Evolutionary conservation across 1,140 invertebrate genomes (phyloP).

Genomic region (Euschistus heros): DNA sequence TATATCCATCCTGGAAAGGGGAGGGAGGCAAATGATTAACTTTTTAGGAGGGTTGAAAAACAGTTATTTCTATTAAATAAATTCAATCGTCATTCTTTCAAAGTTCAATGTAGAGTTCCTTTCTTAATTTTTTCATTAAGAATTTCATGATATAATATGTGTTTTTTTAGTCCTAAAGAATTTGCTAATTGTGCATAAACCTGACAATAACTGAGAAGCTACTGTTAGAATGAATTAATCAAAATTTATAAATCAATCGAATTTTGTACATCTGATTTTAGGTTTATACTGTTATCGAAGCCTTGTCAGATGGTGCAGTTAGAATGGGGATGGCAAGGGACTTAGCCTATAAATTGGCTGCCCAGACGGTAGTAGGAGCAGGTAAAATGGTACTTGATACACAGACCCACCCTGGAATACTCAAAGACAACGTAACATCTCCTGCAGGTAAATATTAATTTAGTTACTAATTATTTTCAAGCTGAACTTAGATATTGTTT

Average conservation of each 20-base stretch:
- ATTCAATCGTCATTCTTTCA: no score
- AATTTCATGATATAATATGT: no score
- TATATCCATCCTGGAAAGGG: no score
- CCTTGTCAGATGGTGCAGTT: slow-evolving; percentile 46
- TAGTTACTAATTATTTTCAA: neutral
- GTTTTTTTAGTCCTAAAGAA: no score
- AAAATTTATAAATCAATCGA: neutral
- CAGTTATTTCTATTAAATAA: no score
- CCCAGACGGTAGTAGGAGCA: slow-evolving; percentile 82
- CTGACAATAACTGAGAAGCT: no score
- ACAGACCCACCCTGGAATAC: slow-evolving; percentile 57
- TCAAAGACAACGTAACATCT: slow-evolving; percentile 91
- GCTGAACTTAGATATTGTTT: no score
- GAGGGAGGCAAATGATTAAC: no score
- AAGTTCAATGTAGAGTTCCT: no score
- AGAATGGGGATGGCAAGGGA: slow-evolving; percentile 85
- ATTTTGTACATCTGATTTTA: slow-evolving; percentile 31
- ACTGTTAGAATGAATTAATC: neutral
- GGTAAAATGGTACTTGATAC: slow-evolving; percentile 69
- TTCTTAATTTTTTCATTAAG: no score
- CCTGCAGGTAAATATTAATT: slow-evolving; percentile 56
- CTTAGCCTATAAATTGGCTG: slow-evolving; percentile 70
- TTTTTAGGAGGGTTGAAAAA: no score
- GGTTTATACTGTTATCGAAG: slow-evolving; percentile 67
- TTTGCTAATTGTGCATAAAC: no score